A percentile compares a stretch with the other conserved stretches of the same genome.
These are phyloP conservation scores for Montipora capricornis DNA, from an alignment of 64 coral and sea anemone genomes.

Conservation along the genomic window DNA sequence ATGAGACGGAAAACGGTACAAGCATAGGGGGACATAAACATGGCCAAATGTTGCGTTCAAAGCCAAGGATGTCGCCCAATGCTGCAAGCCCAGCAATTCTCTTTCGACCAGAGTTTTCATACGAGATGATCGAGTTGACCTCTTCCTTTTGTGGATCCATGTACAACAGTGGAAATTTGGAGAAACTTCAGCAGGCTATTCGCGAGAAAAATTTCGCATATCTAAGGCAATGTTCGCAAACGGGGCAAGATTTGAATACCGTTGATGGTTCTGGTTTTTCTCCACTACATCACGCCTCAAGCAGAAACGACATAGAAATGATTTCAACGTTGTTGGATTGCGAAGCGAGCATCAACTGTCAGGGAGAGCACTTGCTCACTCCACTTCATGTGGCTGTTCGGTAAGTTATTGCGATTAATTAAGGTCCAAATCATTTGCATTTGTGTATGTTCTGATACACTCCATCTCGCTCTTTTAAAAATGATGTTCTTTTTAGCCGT, in stretches of 20 bases:
- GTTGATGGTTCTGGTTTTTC: neutral
- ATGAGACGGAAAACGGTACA: neutral
- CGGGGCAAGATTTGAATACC: neutral
- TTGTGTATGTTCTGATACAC: too few relatives aligned
- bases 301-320: conserved; percentile 2
- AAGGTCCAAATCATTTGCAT: too few relatives aligned
- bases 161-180: neutral
- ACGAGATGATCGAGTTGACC: neutral
- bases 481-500: too few relatives aligned
- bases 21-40: neutral
- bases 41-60: neutral
- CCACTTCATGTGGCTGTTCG: conserved; percentile 29
- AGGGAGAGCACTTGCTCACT: conserved; percentile 1
- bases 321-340: neutral
- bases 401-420: neutral
- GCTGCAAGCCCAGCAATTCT: conserved; percentile 17
- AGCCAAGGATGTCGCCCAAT: neutral
- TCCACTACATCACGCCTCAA: conserved; percentile 1
- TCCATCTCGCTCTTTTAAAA: too few relatives aligned
- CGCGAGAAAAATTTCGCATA: neutral
- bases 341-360: neutral
- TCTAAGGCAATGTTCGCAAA: neutral
- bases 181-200: conserved; percentile 11
- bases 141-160: neutral
- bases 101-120: neutral